These are phyloP conservation scores for Anneissia japonica DNA, from an alignment of 35 echinoderm and acorn worm species.

Conservation along the genomic window DNA sequence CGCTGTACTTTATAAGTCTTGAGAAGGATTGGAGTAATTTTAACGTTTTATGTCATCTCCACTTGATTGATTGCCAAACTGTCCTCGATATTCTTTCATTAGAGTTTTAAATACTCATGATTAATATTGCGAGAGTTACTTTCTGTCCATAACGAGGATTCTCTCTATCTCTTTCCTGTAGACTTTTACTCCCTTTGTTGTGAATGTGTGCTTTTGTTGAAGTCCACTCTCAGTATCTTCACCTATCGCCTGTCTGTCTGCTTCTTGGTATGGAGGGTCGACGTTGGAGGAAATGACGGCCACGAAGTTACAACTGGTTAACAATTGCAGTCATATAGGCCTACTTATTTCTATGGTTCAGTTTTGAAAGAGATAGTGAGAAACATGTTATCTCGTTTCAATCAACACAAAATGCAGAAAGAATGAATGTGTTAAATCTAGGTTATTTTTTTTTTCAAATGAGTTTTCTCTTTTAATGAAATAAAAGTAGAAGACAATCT, in stretches of 20 bases:
- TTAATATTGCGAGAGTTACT: neutral
- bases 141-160: neutral
- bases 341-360: neutral
- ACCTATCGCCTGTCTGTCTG: neutral
- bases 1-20: neutral
- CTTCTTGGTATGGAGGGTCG: neutral
- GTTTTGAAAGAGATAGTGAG: neutral
- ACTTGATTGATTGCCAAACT: neutral
- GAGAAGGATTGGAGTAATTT: neutral
- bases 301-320: neutral
- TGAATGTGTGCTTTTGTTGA: neutral
- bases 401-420: too few species aligned
- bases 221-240: neutral
- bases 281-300: neutral
- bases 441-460: too few species aligned
- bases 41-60: neutral
- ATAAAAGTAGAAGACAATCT: too few species aligned
- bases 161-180: neutral
- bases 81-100: slow-evolving; percentile 1
- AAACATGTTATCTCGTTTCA: too few species aligned
- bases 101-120: neutral
- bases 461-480: too few species aligned
- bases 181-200: neutral
- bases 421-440: too few species aligned
- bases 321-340: neutral